Conservation (phyloP, 2,113 vertebrate species). For the Elaphurus davidianus region DNA sequence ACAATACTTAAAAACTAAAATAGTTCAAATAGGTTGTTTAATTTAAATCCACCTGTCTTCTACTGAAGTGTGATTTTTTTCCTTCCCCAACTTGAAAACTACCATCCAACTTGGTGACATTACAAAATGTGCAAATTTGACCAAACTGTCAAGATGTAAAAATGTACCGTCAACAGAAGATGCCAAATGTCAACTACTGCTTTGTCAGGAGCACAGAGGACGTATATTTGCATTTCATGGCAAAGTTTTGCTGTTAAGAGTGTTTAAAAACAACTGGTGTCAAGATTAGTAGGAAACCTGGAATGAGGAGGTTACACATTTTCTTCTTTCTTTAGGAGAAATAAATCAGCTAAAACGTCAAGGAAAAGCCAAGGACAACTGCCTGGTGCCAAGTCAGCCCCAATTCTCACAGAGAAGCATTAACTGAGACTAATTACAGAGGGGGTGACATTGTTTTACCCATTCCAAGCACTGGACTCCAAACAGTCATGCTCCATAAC, state of each 20-base stretch:
- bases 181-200: neutral
- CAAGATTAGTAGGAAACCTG: neutral
- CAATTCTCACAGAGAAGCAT: neutral
- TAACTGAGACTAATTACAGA: neutral
- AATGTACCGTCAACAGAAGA: neutral
- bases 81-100: neutral
- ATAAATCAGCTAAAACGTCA: neutral
- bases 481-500: no score
- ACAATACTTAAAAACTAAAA: neutral
- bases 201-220: neutral
- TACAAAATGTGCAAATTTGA: neutral
- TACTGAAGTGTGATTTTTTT: neutral
- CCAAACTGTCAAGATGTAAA: neutral
- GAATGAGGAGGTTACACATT: neutral
- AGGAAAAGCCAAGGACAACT: neutral
- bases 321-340: neutral
- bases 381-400: neutral
- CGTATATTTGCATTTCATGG: neutral
- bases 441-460: neutral
- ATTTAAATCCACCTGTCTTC: neutral
- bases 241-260: neutral
- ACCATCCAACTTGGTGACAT: neutral
- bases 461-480: neutral
- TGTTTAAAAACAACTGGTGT: constrained; percentile 15
- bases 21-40: neutral